phyloP scores from a whole-genome alignment of 2,888 invertebrate species.

The Cloeon dipterum region DNA sequence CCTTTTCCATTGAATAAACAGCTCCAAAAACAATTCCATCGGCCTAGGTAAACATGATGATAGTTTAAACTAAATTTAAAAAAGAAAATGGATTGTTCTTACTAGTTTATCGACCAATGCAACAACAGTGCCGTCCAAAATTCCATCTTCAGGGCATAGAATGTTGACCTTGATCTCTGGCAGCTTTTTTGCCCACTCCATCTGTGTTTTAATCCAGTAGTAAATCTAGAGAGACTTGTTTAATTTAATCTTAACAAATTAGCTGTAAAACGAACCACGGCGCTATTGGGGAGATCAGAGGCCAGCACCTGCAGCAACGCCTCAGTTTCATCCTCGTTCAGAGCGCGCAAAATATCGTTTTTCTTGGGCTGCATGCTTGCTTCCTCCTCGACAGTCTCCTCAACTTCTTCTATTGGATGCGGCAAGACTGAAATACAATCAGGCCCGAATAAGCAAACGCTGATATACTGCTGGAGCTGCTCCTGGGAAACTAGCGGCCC shows the following conservation, averaged over 20 bases:
- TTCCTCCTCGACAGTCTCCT: too few relatives aligned
- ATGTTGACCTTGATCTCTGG: background rate
- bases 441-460: too few relatives aligned
- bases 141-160: background rate
- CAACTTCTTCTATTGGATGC: too few relatives aligned
- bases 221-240: too few relatives aligned
- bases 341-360: background rate
- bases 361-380: background rate
- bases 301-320: background rate
- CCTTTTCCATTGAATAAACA: background rate
- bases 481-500: too few relatives aligned
- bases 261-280: conserved; percentile 1
- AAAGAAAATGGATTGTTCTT: too few relatives aligned
- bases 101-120: background rate
- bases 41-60: too few relatives aligned
- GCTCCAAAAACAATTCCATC: background rate
- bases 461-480: too few relatives aligned
- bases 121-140: background rate
- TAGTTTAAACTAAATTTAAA: too few relatives aligned
- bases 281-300: background rate
- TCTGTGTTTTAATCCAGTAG: background rate
- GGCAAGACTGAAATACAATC: too few relatives aligned
- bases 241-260: too few relatives aligned
- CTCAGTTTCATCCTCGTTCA: background rate
- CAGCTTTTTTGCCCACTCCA: background rate